phyloP scores from a whole-genome alignment of 2,888 invertebrate genomes.

The Monochamus alternatus region DNA sequence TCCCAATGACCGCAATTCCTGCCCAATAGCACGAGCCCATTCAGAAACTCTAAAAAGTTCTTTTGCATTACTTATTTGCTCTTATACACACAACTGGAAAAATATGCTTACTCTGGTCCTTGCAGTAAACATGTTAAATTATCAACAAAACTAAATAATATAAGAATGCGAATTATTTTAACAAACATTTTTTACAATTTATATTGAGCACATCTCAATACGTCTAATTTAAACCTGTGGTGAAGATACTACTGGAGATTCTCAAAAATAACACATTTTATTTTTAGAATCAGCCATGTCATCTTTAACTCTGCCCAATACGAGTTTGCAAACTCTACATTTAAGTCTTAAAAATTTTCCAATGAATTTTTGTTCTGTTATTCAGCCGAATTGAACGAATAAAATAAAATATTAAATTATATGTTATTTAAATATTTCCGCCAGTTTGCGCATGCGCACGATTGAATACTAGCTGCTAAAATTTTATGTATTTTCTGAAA shows the following conservation, averaged over 20 bases:
- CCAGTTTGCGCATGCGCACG: not conserved
- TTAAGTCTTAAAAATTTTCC: no score
- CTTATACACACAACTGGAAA: not conserved
- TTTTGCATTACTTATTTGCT: constrained; percentile 2
- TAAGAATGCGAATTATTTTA: not conserved
- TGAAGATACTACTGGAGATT: not conserved
- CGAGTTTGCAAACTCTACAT: not conserved
- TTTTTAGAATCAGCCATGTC: constrained; percentile 20
- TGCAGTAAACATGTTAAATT: constrained; percentile 51
- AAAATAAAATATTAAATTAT: no score
- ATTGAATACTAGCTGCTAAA: no score
- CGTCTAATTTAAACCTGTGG: not conserved
- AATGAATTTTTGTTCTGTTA: no score
- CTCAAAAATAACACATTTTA: constrained; percentile 19
- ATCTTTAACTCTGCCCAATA: constrained; percentile 1
- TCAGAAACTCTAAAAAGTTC: constrained; percentile 78
- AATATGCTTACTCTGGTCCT: constrained; percentile 60
- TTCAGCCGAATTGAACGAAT: no score
- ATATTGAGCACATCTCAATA: constrained; percentile 4
- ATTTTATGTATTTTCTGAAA: no score
- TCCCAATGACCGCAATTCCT: constrained; percentile 85
- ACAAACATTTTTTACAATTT: constrained; percentile 14
- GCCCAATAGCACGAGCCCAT: constrained; percentile 87
- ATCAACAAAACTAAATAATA: constrained; percentile 7
- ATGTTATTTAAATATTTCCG: no score